A percentile compares a stretch with the other conserved stretches of the same genome.
phyloP scores from a whole-genome alignment of 2,113 vertebrate species.

The Sorex fumeus region DNA sequence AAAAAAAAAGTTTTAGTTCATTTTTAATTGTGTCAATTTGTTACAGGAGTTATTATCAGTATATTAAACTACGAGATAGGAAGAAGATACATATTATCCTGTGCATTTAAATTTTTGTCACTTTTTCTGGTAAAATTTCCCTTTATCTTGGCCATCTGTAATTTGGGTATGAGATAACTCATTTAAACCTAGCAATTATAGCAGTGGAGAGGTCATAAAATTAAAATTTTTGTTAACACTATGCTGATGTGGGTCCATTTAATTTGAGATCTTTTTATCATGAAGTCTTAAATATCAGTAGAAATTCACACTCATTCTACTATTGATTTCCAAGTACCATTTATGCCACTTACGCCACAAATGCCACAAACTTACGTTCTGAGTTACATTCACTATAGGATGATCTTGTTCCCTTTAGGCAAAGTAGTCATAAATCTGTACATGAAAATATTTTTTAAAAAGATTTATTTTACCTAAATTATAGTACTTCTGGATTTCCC shows the following conservation, averaged over 20 bases:
- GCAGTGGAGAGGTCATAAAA: conserved; percentile 6
- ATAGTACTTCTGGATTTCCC: conserved; percentile 61
- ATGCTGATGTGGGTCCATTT: conserved; percentile 43
- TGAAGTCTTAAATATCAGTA: conserved; percentile 54
- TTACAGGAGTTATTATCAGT: neutral
- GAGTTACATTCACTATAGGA: conserved; percentile 46
- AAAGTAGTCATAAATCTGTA: conserved; percentile 54
- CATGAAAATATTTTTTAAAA: conserved; percentile 74
- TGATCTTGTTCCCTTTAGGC: conserved; percentile 54
- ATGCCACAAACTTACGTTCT: conserved; percentile 49
- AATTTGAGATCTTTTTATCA: conserved; percentile 42
- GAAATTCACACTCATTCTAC: conserved; percentile 57
- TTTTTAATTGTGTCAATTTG: conserved; percentile 61
- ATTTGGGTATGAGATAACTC: conserved; percentile 21
- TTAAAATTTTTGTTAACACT: conserved; percentile 26
- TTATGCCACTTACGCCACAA: neutral
- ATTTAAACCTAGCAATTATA: conserved; percentile 37
- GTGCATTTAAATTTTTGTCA: conserved; percentile 40
- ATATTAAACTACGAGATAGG: conserved; percentile 43
- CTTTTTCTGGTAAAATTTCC: conserved; percentile 51
- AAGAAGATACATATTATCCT: conserved; percentile 31
- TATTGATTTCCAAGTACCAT: conserved; percentile 60
- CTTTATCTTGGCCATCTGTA: conserved; percentile 24
- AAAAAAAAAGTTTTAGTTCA: conserved; percentile 47
- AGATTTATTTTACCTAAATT: conserved; percentile 76